Percentiles rank a stretch among this genome's conserved stretches.
Evolutionary conservation across 2,888 invertebrate species (phyloP).

Genomic region (Xestoiulus laeticollis): DNA sequence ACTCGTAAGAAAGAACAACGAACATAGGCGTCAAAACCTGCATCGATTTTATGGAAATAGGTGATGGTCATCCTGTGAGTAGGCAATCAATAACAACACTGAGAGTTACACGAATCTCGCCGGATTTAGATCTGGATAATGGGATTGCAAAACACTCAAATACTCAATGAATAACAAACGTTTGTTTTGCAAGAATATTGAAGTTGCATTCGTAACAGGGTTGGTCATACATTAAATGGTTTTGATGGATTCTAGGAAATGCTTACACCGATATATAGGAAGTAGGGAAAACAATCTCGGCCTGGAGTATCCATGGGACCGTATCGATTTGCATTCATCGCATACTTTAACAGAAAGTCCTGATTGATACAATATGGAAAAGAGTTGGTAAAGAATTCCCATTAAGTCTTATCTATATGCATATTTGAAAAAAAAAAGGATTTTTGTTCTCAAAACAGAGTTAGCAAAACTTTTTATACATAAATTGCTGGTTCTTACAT

Average conservation of each 20-base stretch:
- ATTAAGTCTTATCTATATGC: no score
- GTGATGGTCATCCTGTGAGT: slow-evolving; percentile 33
- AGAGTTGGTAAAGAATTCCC: no score
- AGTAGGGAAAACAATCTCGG: not conserved
- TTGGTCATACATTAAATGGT: not conserved
- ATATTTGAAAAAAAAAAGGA: no score
- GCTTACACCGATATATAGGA: not conserved
- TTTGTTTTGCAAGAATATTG: slow-evolving; percentile 40
- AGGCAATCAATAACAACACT: slow-evolving; percentile 39
- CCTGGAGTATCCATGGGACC: not conserved
- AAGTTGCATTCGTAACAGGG: not conserved
- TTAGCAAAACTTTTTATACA: no score
- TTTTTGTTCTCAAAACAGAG: no score
- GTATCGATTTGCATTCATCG: no score
- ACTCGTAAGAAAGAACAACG: not conserved
- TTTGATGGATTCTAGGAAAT: not conserved
- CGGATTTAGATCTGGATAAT: slow-evolving; percentile 21
- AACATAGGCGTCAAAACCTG: not conserved
- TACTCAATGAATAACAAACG: slow-evolving; percentile 39
- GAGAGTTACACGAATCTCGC: not conserved
- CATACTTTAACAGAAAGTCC: no score
- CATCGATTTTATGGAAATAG: slow-evolving; percentile 29
- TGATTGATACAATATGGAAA: no score
- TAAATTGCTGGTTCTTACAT: no score
- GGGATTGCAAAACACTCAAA: slow-evolving; percentile 40